Conservation (phyloP, 2,888 invertebrate genomes). For the Drosophila subquinaria region DNA sequence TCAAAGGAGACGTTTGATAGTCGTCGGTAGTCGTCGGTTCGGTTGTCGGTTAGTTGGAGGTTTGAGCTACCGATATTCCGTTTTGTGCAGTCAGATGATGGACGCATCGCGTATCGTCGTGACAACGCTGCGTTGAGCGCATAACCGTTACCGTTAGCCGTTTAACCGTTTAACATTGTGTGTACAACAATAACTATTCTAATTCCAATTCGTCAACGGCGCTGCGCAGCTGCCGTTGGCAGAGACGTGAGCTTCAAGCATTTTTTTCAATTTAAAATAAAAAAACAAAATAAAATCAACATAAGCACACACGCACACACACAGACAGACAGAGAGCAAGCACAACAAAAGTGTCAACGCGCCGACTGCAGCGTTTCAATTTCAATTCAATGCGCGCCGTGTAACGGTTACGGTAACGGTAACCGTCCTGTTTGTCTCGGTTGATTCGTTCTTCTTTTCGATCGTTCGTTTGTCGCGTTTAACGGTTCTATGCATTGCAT, state of each 20-base stretch:
- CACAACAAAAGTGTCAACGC: conserved; percentile 68
- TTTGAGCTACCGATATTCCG: conserved; percentile 49
- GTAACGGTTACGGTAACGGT: conserved; percentile 58
- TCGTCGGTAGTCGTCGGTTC: conserved; percentile 26
- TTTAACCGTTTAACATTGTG: not conserved
- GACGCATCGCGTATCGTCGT: conserved; percentile 71
- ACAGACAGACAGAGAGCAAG: conserved; percentile 12
- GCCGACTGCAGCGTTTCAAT: conserved; percentile 71
- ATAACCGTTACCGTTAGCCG: conserved; percentile 29
- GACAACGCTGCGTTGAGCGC: conserved; percentile 36
- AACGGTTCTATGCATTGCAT: conserved; percentile 44
- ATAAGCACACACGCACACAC: conserved; percentile 17
- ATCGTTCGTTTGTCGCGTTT: conserved; percentile 34
- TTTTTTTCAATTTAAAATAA: conserved; percentile 65
- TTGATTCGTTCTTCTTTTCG: not conserved
- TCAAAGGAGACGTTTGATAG: conserved; percentile 76
- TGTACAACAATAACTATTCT: conserved; percentile 16
- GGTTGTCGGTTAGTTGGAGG: conserved; percentile 16
- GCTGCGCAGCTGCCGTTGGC: conserved; percentile 57
- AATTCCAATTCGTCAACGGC: conserved; percentile 44
- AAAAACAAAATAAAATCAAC: conserved; percentile 41
- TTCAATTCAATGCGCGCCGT: conserved; percentile 74
- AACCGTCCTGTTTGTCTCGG: conserved; percentile 51
- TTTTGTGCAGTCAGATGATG: conserved; percentile 75
- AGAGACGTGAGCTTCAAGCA: conserved; percentile 74